A percentile compares a stretch with the other conserved stretches of the same genome.
These are phyloP conservation scores for Stylophora pistillata DNA, from an alignment of 64 coral and sea anemone genomes.

Conservation along the genomic window DNA sequence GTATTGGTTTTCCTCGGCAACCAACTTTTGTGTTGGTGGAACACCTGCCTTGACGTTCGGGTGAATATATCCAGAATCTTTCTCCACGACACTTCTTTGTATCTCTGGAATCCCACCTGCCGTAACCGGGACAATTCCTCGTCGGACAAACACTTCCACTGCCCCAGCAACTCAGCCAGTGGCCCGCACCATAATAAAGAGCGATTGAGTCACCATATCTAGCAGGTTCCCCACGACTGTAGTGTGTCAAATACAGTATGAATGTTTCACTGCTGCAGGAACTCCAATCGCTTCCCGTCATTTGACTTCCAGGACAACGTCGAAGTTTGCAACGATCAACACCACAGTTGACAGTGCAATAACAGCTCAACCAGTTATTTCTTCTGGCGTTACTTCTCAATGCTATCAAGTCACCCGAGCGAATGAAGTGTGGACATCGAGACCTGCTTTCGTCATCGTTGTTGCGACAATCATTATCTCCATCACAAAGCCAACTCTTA, in stretches of 20 bases:
- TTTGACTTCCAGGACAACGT: not conserved
- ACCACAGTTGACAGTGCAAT: conserved; percentile 19
- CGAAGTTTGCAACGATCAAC: conserved; percentile 4
- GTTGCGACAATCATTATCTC: conserved; percentile 16
- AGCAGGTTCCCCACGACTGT: not conserved
- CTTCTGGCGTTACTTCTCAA: not conserved
- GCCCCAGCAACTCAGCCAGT: conserved; percentile 7
- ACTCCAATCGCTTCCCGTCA: not conserved
- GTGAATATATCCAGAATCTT: conserved; percentile 19
- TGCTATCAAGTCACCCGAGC: conserved; percentile 4
- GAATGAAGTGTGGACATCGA: conserved; percentile 28
- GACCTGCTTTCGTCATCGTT: conserved; percentile 2
- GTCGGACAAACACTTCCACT: not conserved
- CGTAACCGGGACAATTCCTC: not conserved
- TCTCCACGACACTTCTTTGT: not conserved
- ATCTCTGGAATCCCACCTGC: conserved; percentile 2
- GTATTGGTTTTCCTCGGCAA: conserved; percentile 20
- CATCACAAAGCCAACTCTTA: not conserved
- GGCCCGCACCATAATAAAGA: not conserved
- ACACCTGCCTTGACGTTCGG: not conserved
- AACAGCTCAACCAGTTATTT: conserved; percentile 6
- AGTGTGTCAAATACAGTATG: not conserved
- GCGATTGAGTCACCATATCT: not conserved
- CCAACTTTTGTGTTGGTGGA: not conserved
- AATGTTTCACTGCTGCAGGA: not conserved